phyloP scores from a whole-genome alignment of 1,140 invertebrate species.

The Gonioctena quinquepunctata region DNA sequence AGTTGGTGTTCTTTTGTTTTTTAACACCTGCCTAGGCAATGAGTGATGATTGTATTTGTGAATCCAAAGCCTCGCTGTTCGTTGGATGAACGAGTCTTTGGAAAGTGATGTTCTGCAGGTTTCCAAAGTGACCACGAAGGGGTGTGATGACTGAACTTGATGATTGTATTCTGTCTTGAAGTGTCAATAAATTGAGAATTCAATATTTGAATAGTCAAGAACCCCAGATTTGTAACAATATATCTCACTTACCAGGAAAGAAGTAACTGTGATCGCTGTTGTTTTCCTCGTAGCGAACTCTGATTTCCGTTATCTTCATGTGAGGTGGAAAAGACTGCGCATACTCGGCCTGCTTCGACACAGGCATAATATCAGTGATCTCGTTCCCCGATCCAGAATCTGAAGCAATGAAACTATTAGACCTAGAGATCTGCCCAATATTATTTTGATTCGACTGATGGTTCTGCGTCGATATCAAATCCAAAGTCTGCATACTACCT shows the following conservation, averaged over 20 bases:
- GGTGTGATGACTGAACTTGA: too few species aligned
- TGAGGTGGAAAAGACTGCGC: background rate
- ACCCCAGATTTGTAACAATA: too few species aligned
- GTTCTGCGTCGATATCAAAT: slow-evolving; percentile 1
- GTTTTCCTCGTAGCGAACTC: background rate
- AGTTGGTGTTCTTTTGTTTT: too few species aligned
- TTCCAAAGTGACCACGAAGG: too few species aligned
- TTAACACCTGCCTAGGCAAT: too few species aligned
- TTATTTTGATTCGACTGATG: background rate
- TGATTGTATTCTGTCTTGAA: too few species aligned
- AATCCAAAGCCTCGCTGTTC: too few species aligned
- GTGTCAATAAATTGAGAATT: too few species aligned
- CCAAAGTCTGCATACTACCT: background rate
- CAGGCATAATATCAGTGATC: background rate
- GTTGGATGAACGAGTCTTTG: too few species aligned
- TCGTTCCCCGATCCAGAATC: background rate
- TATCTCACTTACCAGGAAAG: background rate
- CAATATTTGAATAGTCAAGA: too few species aligned
- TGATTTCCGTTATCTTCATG: background rate
- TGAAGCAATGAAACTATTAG: background rate
- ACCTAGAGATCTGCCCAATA: background rate
- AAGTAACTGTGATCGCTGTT: background rate
- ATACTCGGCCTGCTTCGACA: background rate
- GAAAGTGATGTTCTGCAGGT: too few species aligned
- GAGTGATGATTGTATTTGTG: too few species aligned